phyloP scores from a whole-genome alignment of 1,140 invertebrate species.

The Notospermus geniculatus region DNA sequence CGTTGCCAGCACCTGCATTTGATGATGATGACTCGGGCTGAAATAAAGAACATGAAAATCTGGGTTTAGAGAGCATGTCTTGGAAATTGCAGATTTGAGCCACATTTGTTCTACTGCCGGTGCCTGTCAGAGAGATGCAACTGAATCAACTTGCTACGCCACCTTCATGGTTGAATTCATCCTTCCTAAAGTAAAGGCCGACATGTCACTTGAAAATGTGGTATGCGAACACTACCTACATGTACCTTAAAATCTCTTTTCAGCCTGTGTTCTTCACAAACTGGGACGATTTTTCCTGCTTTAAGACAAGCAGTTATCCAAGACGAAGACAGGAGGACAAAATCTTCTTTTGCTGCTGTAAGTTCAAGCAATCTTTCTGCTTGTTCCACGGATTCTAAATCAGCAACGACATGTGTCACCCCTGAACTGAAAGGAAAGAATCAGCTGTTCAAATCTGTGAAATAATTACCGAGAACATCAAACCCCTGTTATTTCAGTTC shows the following conservation, averaged over 20 bases:
- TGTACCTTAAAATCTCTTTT: neutral
- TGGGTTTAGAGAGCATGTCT: too few species aligned
- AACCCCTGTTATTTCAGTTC: too few species aligned
- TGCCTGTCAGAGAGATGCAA: too few species aligned
- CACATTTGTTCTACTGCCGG: too few species aligned
- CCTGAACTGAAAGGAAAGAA: slow-evolving; percentile 11
- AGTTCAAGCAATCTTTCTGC: slow-evolving; percentile 19
- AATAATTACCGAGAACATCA: too few species aligned
- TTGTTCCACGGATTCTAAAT: slow-evolving; percentile 21
- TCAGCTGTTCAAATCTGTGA: too few species aligned
- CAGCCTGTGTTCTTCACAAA: slow-evolving; percentile 18
- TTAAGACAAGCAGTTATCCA: slow-evolving; percentile 33
- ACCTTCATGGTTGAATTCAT: too few species aligned
- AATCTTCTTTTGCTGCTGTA: slow-evolving; percentile 7
- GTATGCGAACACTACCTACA: too few species aligned
- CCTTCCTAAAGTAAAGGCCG: too few species aligned
- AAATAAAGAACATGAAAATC: neutral
- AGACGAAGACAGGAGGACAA: slow-evolving; percentile 12
- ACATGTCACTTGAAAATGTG: too few species aligned
- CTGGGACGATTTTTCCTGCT: slow-evolving; percentile 16
- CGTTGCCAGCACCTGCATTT: neutral
- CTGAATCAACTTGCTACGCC: too few species aligned
- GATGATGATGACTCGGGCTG: neutral
- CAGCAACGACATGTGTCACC: slow-evolving; percentile 28
- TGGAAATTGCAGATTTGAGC: too few species aligned